These are phyloP conservation scores for Latrodectus elegans DNA, from an alignment of 2,888 invertebrate genomes.

Conservation along the genomic window DNA sequence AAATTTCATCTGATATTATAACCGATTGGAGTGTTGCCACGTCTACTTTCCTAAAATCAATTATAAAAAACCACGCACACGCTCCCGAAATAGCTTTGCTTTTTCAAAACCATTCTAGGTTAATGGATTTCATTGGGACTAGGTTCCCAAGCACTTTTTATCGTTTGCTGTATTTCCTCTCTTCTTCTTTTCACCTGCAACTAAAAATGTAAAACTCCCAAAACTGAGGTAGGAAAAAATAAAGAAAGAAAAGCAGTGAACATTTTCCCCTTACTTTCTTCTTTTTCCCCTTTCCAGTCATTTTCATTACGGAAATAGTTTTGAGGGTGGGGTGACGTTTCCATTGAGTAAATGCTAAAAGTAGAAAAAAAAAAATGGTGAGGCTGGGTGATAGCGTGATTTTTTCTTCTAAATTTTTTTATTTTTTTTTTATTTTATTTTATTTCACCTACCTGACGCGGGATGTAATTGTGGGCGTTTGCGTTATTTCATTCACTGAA, in stretches of 20 bases:
- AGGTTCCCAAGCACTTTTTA: background rate
- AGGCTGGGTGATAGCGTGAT: background rate
- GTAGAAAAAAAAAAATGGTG: background rate
- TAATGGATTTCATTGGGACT: conserved; percentile 3
- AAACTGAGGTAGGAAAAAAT: background rate
- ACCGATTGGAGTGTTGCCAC: background rate
- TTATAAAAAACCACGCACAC: background rate
- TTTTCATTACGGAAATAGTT: conserved; percentile 5
- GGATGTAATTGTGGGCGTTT: background rate
- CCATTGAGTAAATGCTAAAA: background rate
- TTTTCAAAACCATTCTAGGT: background rate
- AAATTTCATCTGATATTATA: background rate
- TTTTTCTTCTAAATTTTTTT: background rate
- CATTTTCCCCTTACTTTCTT: background rate
- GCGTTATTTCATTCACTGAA: background rate
- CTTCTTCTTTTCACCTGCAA: background rate
- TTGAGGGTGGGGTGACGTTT: conserved; percentile 2
- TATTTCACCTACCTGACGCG: background rate
- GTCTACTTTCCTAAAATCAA: background rate
- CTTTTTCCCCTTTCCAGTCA: background rate
- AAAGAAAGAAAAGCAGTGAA: background rate
- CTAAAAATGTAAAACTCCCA: background rate
- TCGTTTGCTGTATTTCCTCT: background rate
- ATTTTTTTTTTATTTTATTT: too few relatives aligned
- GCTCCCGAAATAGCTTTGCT: conserved; percentile 2